These are phyloP conservation scores for Taeniopygia guttata DNA, from an alignment of 2,797 vertebrate species.

Conservation along the genomic window DNA sequence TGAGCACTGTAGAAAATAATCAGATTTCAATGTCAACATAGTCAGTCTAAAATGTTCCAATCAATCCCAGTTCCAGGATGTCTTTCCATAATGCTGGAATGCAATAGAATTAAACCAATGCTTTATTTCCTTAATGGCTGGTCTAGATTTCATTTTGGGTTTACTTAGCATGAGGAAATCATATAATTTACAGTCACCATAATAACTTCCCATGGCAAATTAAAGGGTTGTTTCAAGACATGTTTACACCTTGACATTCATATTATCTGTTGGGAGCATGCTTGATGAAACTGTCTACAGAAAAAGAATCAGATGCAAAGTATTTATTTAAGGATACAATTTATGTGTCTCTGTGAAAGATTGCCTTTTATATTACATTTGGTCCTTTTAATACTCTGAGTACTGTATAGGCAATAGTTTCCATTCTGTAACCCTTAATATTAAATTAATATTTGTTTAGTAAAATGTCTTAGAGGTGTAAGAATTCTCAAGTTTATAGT, in stretches of 20 bases:
- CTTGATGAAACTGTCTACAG: background rate
- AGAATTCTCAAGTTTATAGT: background rate
- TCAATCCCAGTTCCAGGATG: background rate
- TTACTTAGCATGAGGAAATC: background rate
- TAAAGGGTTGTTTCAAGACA: background rate
- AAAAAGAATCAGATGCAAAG: background rate
- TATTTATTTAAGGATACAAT: background rate
- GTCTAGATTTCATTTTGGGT: background rate
- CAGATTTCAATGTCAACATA: background rate
- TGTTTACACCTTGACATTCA: background rate
- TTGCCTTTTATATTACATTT: background rate
- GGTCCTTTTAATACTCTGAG: background rate
- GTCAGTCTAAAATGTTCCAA: background rate
- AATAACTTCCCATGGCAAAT: background rate
- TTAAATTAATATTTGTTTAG: slow-evolving; percentile 41
- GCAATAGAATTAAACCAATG: background rate
- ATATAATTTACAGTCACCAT: background rate
- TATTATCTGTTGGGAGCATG: background rate
- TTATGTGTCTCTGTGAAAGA: background rate
- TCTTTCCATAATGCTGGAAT: background rate
- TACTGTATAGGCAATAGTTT: background rate
- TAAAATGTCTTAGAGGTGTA: background rate
- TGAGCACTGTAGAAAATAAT: background rate
- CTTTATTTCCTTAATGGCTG: background rate
- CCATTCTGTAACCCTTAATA: slow-evolving; percentile 29